A percentile compares a stretch with the other conserved stretches of the same genome.
Evolutionary conservation across 2,113 vertebrate species (phyloP).

Genomic region (Microcebus jonahi): DNA sequence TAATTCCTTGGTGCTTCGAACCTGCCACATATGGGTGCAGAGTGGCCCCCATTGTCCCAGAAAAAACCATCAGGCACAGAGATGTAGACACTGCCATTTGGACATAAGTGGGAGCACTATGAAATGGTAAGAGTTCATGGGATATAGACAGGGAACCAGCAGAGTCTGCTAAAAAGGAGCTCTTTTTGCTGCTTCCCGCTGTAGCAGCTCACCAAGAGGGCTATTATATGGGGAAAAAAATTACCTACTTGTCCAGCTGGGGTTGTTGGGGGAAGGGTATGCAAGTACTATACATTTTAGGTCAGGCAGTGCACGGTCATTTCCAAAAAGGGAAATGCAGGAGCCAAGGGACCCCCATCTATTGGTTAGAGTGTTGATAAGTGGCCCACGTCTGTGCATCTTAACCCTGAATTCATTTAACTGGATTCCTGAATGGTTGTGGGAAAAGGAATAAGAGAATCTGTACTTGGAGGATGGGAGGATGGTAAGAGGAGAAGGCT

Average conservation of each 20-base stretch:
- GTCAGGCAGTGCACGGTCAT: neutral
- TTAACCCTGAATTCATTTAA: constrained; percentile 41
- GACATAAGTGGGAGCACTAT: neutral
- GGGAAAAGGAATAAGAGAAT: constrained; percentile 65
- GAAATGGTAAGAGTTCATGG: neutral
- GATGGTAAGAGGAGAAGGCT: constrained; percentile 19
- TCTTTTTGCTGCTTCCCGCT: neutral
- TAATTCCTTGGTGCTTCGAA: constrained; percentile 1
- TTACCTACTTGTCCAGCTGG: neutral
- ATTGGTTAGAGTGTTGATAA: neutral
- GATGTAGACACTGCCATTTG: neutral
- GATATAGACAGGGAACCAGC: neutral
- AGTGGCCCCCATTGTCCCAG: neutral
- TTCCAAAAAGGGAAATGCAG: neutral
- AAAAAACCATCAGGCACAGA: constrained; percentile 3
- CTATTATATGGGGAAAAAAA: neutral
- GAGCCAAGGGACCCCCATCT: neutral
- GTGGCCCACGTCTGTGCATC: neutral
- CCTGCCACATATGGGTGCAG: neutral
- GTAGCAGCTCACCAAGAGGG: constrained; percentile 21
- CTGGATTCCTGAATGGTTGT: constrained; percentile 7
- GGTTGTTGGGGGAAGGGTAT: neutral
- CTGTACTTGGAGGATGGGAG: neutral
- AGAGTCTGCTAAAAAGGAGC: neutral
- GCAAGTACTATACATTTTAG: neutral